Conservation (phyloP, 2,888 invertebrate species). For the Sesamia inferens region DNA sequence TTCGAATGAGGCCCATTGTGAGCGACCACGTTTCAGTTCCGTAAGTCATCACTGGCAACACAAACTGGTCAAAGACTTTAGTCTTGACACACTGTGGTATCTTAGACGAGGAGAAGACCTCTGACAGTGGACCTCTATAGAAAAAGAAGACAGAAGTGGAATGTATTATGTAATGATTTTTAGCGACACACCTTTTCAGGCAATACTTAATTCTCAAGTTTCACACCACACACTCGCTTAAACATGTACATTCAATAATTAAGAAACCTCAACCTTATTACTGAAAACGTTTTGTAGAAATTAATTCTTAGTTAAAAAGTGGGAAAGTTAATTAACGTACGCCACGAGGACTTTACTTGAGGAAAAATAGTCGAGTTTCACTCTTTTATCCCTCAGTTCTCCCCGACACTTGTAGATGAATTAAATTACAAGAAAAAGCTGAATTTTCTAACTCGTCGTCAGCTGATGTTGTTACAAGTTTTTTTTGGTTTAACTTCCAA, state of each 20-base stretch:
- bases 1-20: no score
- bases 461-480: constrained; percentile 51
- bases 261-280: constrained; percentile 58
- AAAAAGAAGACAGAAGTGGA: no score
- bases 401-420: constrained; percentile 68
- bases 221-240: background rate
- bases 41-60: no score
- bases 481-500: constrained; percentile 15
- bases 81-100: no score
- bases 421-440: constrained; percentile 71
- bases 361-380: constrained; percentile 55
- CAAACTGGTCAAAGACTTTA: no score
- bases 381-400: constrained; percentile 59
- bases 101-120: no score
- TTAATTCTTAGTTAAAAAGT: constrained; percentile 59
- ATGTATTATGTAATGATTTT: background rate
- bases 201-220: background rate
- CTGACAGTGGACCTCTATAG: no score
- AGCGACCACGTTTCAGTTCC: no score
- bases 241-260: constrained; percentile 31
- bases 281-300: constrained; percentile 63
- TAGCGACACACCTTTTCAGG: background rate
- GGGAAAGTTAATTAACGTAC: constrained; percentile 70
- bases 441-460: constrained; percentile 56
- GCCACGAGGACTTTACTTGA: constrained; percentile 56